Percentiles rank a stretch among this genome's conserved stretches.
These are phyloP conservation scores for Poeciliopsis gracilis DNA, from an alignment of 2,797 vertebrate species.

Conservation along the genomic window DNA sequence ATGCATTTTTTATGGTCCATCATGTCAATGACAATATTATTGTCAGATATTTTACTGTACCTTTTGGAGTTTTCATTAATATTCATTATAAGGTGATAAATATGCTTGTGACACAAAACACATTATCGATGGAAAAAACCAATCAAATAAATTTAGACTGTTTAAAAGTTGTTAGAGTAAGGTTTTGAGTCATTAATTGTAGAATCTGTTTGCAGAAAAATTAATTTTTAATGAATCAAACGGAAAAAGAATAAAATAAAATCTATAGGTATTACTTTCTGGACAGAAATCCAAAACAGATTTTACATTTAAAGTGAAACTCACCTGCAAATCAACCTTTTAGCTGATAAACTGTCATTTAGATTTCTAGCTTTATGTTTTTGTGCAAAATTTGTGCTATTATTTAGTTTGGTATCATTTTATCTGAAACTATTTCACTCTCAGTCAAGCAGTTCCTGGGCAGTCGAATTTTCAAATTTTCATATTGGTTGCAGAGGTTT, in stretches of 20 bases:
- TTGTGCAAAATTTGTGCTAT: no score
- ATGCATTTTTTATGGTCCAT: conserved; percentile 21
- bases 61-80: neutral
- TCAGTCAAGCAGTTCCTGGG: no score
- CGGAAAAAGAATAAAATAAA: neutral
- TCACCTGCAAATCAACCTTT: no score
- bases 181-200: neutral
- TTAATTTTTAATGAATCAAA: no score
- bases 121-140: neutral
- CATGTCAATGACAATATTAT: neutral
- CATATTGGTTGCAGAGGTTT: no score
- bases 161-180: neutral
- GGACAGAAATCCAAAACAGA: neutral
- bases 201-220: neutral
- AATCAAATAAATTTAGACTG: neutral
- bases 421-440: no score
- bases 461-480: no score
- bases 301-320: neutral
- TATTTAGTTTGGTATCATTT: no score
- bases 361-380: no score
- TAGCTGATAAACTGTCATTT: no score
- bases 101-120: conserved; percentile 4
- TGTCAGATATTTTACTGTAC: conserved; percentile 21
- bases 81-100: neutral
- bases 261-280: neutral